Conservation (phyloP, 1,140 invertebrate species). For the Marisa cornuarietis region DNA sequence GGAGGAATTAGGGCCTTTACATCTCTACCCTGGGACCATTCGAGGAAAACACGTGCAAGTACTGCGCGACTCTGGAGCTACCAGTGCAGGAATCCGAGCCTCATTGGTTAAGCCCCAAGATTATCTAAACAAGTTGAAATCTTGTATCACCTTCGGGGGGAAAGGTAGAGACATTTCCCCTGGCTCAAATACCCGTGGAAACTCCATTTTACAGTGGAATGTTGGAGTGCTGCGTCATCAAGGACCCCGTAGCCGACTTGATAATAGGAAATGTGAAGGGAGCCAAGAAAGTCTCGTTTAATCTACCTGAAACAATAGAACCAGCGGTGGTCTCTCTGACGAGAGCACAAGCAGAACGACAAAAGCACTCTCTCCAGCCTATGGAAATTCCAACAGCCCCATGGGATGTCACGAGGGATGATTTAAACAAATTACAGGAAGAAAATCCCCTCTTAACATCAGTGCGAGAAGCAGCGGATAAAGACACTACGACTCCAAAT, state of each 20-base stretch:
- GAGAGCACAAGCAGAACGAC: too few relatives aligned
- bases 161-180: neutral
- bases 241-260: constrained; percentile 4
- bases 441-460: too few relatives aligned
- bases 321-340: too few relatives aligned
- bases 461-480: too few relatives aligned
- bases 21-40: neutral
- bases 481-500: too few relatives aligned
- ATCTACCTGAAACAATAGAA: too few relatives aligned
- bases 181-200: neutral
- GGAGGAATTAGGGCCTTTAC: too few relatives aligned
- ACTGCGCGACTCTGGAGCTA: neutral
- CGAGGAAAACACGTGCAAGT: neutral
- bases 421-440: too few relatives aligned
- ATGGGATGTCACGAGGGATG: too few relatives aligned
- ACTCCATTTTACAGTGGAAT: neutral
- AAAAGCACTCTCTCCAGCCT: too few relatives aligned
- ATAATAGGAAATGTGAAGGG: neutral
- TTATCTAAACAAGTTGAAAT: neutral
- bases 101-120: neutral
- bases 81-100: neutral
- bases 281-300: too few relatives aligned
- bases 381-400: too few relatives aligned
- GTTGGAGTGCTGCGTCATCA: neutral
- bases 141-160: neutral